phyloP scores from a whole-genome alignment of 2,113 vertebrate species.

The Bubalus kerabau region DNA sequence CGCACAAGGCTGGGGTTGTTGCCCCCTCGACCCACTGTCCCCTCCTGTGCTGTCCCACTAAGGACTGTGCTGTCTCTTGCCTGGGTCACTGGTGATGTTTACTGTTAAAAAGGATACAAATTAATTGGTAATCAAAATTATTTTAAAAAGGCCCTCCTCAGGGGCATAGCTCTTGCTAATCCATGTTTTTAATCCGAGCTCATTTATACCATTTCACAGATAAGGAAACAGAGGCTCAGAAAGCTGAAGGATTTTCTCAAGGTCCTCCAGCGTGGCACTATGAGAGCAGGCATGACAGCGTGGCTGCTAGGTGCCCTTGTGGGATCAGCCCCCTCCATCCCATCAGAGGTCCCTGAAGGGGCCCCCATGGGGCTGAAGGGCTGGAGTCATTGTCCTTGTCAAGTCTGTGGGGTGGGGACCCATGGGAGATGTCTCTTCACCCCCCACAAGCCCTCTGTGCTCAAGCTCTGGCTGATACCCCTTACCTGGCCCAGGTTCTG shows the following conservation, averaged over 20 bases:
- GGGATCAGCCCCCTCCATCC: neutral
- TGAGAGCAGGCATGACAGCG: neutral
- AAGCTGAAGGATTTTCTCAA: slow-evolving; percentile 20
- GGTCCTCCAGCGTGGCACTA: neutral
- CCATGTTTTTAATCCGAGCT: neutral
- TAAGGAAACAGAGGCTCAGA: slow-evolving; percentile 7
- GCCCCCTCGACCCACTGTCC: neutral
- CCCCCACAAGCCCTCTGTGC: neutral
- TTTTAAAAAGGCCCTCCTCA: neutral
- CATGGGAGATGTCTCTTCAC: neutral
- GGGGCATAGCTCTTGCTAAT: neutral
- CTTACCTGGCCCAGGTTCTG: neutral
- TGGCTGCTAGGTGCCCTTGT: neutral
- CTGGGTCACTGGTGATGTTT: neutral
- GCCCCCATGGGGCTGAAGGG: neutral
- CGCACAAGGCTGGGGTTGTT: neutral
- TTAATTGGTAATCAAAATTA: slow-evolving; percentile 20
- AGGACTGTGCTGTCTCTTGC: neutral
- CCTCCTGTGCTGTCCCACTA: neutral
- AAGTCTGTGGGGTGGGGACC: neutral
- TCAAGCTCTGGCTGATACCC: neutral
- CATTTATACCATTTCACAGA: neutral
- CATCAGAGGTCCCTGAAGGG: neutral
- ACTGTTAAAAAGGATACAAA: slow-evolving; percentile 12
- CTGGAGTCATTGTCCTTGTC: neutral